Evolutionary conservation across 2,113 vertebrate species (phyloP), one percentile per base, ranked within the genome.

Genomic region (Phylloscopus whistleri): DNA sequence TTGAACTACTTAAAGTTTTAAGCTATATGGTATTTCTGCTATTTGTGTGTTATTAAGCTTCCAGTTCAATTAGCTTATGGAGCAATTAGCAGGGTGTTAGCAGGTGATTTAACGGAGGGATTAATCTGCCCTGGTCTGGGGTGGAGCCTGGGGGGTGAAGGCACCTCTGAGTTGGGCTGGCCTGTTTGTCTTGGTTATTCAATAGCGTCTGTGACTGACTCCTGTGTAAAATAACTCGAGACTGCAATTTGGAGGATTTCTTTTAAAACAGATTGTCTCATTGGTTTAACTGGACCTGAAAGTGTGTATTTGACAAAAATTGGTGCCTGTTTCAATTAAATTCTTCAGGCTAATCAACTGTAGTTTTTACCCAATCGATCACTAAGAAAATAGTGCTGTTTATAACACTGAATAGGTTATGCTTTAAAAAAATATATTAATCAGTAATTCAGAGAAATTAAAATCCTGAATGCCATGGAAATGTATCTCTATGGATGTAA

Each of bases 371-470:
- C 24, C 28, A 92, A 60, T 49, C 15, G 23, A 48, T 80, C 74
- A 79, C 33, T 66, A 55, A 76, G 52, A 78, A 67, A 64, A 53
- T 9, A 52, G 62, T 66, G 24, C 44, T 90, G 75, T 75, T 89
- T 93, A 28, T 88, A 80, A 77, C 23, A 35, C 16, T 30, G 44
- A 70, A 41, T 60, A 64, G 10, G 22, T 60, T 69, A 46, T 49
- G 26, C 39, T 89, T 84, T 51, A 2, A 31, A 69, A 80, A 84
- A 84, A 56, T 13, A 46, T 16, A 72, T 63, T 56, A 62, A 93
- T 84, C 41, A 58, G 35, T 82, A 44, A 64, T 85, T 68, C 31
- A 95, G 90, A 96, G 48, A 87, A 94, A 84, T 91, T 55, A 72
- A 83, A 89, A 79, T 60, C 52, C 43, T 59, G 62, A 76, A 62